phyloP scores from a whole-genome alignment of 64 coral and sea anemone genomes.

The Stichodactyla mertensii region DNA sequence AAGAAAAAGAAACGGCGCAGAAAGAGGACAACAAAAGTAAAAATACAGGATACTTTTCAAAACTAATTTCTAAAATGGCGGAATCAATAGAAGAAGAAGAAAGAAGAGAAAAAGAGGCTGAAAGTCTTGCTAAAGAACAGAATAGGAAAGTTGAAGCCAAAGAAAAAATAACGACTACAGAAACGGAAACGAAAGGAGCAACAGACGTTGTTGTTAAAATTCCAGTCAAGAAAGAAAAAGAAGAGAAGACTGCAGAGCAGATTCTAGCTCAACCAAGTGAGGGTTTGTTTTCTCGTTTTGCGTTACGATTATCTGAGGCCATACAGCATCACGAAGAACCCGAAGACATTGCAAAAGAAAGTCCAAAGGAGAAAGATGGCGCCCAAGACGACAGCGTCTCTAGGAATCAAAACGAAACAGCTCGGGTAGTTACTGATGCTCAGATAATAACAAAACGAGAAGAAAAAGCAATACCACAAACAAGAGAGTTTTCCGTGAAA shows the following conservation, averaged over 20 bases:
- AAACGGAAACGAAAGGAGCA: neutral
- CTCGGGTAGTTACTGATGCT: neutral
- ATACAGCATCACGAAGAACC: conserved; percentile 12
- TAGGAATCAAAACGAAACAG: neutral
- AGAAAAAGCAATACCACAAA: neutral
- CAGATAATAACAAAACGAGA: neutral
- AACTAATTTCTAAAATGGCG: conserved; percentile 10
- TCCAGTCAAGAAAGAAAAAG: neutral
- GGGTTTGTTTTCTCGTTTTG: neutral
- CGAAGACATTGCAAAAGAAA: neutral
- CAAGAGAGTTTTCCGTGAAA: neutral
- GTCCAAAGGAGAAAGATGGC: neutral
- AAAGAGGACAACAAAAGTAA: neutral
- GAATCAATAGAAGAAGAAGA: conserved; percentile 21
- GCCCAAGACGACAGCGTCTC: neutral
- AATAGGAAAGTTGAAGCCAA: neutral
- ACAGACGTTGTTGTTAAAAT: neutral
- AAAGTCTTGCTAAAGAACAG: neutral
- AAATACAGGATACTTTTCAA: conserved; percentile 5
- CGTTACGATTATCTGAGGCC: neutral
- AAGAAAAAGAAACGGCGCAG: neutral
- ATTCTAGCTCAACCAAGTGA: neutral
- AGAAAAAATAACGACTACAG: neutral
- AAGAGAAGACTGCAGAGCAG: neutral
- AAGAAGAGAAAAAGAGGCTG: neutral